These are phyloP conservation scores for Patiria miniata DNA, from an alignment of 35 echinoderm and acorn worm genomes.

Conservation along the genomic window DNA sequence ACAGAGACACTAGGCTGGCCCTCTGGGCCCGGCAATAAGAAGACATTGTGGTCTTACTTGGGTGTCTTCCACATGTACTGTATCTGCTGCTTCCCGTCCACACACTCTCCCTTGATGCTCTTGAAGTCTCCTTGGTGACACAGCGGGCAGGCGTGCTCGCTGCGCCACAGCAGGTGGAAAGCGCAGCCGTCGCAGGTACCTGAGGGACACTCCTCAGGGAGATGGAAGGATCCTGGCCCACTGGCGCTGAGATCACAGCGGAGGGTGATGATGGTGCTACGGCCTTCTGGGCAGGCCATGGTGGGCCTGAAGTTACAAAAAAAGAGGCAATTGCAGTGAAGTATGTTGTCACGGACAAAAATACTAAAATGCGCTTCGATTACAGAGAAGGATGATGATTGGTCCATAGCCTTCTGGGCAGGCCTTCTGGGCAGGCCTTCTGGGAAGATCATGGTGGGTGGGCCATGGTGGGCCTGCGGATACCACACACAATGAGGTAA, in stretches of 20 bases:
- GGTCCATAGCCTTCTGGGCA: no score
- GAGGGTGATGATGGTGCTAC: constrained; percentile 82
- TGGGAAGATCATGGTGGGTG: no score
- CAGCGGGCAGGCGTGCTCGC: constrained; percentile 66
- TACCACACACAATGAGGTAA: no score
- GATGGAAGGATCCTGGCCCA: constrained; percentile 53
- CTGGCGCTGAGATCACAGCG: constrained; percentile 67
- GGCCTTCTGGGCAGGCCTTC: background rate
- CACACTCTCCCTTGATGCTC: constrained; percentile 71
- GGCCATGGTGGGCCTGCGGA: no score
- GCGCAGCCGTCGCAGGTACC: constrained; percentile 97
- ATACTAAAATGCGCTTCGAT: background rate
- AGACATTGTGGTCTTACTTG: constrained; percentile 60
- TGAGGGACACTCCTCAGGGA: constrained; percentile 67
- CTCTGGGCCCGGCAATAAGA: background rate
- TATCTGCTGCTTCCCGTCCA: constrained; percentile 55
- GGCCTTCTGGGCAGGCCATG: constrained; percentile 81
- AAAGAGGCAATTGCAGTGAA: no score
- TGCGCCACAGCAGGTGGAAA: constrained; percentile 89
- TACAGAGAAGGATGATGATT: background rate
- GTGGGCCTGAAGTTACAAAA: constrained; percentile 72
- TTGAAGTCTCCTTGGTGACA: constrained; percentile 72
- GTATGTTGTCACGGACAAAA: background rate
- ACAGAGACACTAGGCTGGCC: background rate
- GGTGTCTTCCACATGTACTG: constrained; percentile 80